Evolutionary conservation across 2,797 vertebrate genomes (phyloP).

Genomic region (Phrynocephalus vlangalii): DNA sequence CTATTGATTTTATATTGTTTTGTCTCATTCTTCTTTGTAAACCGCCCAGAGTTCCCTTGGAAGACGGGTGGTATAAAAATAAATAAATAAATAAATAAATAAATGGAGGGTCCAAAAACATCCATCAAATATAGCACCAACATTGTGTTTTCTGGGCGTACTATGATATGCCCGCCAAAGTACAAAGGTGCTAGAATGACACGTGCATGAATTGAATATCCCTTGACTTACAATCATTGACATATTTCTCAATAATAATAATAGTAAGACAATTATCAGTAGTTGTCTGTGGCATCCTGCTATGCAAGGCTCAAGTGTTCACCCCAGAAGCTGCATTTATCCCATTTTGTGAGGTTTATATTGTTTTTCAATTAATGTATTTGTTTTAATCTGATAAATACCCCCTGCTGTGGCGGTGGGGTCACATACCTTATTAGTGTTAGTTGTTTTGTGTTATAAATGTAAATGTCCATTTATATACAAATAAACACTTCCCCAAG

Average conservation of each 20-base stretch:
- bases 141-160: background rate
- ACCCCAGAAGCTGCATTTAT: background rate
- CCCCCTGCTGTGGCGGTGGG: too few relatives aligned
- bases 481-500: background rate
- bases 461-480: too few relatives aligned
- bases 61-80: too few relatives aligned
- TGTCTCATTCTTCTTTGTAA: too few relatives aligned
- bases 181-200: background rate
- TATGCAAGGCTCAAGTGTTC: background rate
- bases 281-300: background rate
- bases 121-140: background rate
- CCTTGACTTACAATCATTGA: background rate
- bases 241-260: background rate
- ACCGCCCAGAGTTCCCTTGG: too few relatives aligned
- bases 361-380: background rate
- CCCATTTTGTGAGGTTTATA: background rate
- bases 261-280: too few relatives aligned
- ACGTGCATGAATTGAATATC: background rate
- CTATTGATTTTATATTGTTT: too few relatives aligned
- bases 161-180: background rate
- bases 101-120: background rate
- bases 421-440: background rate
- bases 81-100: background rate
- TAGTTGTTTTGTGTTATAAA: background rate
- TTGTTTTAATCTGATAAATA: background rate